These are phyloP conservation scores for Lathamus discolor DNA, from an alignment of 2,113 vertebrate genomes.

Conservation along the genomic window DNA sequence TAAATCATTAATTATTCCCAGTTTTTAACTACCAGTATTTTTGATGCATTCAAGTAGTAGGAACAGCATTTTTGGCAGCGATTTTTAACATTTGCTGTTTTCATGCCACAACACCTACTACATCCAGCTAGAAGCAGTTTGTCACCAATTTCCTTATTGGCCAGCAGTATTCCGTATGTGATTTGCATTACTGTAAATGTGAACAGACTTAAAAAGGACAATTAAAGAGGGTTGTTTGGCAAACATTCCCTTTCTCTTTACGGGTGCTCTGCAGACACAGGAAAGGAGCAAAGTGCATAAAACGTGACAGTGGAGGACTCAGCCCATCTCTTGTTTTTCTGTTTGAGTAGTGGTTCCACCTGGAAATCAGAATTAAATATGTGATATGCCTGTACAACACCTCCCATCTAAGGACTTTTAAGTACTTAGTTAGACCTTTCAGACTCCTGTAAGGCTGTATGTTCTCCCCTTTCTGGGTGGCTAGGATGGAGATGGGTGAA, in stretches of 20 bases:
- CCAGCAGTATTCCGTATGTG: background rate
- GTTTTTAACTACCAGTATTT: background rate
- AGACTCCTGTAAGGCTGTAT: background rate
- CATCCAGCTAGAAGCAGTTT: background rate
- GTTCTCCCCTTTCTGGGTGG: background rate
- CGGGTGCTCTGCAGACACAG: background rate
- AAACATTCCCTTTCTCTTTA: background rate
- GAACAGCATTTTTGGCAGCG: background rate
- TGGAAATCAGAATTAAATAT: background rate
- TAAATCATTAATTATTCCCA: background rate
- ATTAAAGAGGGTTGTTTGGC: background rate
- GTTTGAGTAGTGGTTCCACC: background rate
- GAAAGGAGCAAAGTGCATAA: background rate
- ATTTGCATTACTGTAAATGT: background rate
- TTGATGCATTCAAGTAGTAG: background rate
- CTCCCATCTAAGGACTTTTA: background rate
- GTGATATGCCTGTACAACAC: background rate
- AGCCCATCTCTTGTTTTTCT: background rate
- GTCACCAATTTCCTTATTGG: background rate
- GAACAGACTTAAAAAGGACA: background rate
- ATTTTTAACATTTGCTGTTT: background rate
- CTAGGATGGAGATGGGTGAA: background rate
- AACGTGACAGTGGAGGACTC: background rate
- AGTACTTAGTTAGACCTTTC: background rate
- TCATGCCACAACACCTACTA: background rate